These are phyloP conservation scores for Coronaproctus castanopsis DNA, from an alignment of 2,888 invertebrate species.

Conservation along the genomic window DNA sequence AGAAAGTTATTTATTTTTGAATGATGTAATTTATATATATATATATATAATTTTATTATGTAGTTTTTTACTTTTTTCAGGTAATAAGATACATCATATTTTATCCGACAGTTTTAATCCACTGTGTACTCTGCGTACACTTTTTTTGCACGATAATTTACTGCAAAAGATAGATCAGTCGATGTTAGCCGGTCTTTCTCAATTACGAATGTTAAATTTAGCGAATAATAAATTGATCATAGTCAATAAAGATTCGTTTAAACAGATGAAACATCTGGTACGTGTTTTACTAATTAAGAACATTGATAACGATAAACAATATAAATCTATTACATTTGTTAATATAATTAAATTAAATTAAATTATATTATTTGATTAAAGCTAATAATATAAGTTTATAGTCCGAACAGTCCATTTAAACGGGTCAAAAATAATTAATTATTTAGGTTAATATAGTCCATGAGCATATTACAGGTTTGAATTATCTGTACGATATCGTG, in stretches of 20 bases:
- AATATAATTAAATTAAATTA: too few relatives aligned
- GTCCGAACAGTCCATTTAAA: too few relatives aligned
- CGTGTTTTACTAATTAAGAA: background rate
- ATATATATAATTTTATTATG: background rate
- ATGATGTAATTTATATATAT: background rate
- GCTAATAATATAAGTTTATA: too few relatives aligned
- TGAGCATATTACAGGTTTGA: too few relatives aligned
- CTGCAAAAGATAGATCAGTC: conserved; percentile 43
- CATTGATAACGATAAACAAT: background rate
- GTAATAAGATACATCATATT: conserved; percentile 50
- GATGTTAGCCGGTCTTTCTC: conserved; percentile 45
- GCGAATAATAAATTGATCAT: conserved; percentile 51
- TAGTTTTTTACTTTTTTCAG: conserved; percentile 14
- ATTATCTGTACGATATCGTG: too few relatives aligned
- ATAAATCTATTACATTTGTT: too few relatives aligned
- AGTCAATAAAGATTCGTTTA: conserved; percentile 32
- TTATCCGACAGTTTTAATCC: conserved; percentile 41
- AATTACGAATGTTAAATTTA: conserved; percentile 51
- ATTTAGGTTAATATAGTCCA: too few relatives aligned
- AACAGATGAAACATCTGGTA: conserved; percentile 17
- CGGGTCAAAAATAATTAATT: too few relatives aligned
- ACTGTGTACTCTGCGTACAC: conserved; percentile 41
- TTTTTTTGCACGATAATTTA: conserved; percentile 53
- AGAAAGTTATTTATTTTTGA: too few relatives aligned
- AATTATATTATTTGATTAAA: too few relatives aligned